Evolutionary conservation across 2,797 vertebrate species (phyloP).

Genomic region (Allobates femoralis): DNA sequence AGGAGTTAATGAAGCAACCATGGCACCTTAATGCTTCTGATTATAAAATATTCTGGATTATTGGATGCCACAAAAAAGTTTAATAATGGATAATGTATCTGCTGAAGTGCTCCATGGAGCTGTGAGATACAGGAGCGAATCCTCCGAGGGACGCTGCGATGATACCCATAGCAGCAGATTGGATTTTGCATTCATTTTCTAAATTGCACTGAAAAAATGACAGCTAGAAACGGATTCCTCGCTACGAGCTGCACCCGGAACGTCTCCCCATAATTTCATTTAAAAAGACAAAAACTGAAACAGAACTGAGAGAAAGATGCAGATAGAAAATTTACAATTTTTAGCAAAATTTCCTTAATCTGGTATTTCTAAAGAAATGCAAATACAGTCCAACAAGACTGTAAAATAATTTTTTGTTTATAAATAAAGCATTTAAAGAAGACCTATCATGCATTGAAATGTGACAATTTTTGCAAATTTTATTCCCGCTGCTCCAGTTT

Average conservation of each 20-base stretch:
- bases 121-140: not conserved
- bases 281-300: not conserved
- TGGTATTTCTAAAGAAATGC: not conserved
- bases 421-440: not conserved
- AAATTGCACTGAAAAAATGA: slow-evolving; percentile 11
- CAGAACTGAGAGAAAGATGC: not conserved
- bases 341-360: not conserved
- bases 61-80: not conserved
- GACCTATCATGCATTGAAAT: not conserved
- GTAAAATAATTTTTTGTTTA: not conserved
- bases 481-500: too few species aligned
- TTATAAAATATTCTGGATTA: not conserved
- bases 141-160: not conserved
- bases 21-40: too few species aligned
- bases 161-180: not conserved
- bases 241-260: not conserved
- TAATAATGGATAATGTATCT: not conserved
- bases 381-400: not conserved
- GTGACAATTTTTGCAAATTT: too few species aligned
- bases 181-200: slow-evolving; percentile 24
- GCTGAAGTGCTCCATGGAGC: not conserved
- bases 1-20: too few species aligned
- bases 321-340: not conserved
- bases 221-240: slow-evolving; percentile 6
- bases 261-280: not conserved